These are phyloP conservation scores for Sebastes iracundus DNA, from an alignment of 2,797 vertebrate species.

Conservation along the genomic window DNA sequence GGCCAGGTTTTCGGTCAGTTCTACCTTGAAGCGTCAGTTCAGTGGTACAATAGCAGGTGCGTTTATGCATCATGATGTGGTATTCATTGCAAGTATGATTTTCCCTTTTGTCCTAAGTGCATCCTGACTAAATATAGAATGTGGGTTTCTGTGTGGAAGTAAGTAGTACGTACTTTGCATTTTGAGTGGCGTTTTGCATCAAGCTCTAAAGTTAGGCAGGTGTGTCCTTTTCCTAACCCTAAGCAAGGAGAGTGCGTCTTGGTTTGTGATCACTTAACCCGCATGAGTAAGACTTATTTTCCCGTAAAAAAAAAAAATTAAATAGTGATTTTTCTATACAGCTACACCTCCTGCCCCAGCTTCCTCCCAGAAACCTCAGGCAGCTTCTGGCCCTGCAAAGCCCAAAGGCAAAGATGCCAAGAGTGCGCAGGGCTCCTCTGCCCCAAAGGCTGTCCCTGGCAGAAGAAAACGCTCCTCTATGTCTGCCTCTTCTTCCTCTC, in stretches of 20 bases:
- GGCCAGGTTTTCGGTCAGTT: not conserved
- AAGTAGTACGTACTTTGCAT: constrained; percentile 20
- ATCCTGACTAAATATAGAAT: constrained; percentile 31
- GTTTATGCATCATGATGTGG: not conserved
- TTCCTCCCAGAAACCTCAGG: constrained; percentile 68
- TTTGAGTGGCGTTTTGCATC: constrained; percentile 46
- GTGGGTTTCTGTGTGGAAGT: constrained; percentile 40
- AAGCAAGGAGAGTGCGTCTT: constrained; percentile 37
- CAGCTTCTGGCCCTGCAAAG: constrained; percentile 72
- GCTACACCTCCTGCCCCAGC: constrained; percentile 79
- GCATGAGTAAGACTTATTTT: constrained; percentile 69
- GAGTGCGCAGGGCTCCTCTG: constrained; percentile 69
- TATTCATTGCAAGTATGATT: not conserved
- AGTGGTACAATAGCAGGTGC: not conserved
- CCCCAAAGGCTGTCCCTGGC: constrained; percentile 82
- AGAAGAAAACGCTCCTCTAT: constrained; percentile 84
- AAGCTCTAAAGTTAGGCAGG: not conserved
- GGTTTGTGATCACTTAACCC: constrained; percentile 63
- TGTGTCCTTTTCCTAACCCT: constrained; percentile 55
- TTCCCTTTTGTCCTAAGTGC: constrained; percentile 1
- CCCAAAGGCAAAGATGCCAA: constrained; percentile 85
- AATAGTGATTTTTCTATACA: constrained; percentile 75
- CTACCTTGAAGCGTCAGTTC: not conserved
- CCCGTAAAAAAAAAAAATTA: constrained; percentile 13
- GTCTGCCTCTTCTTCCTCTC: constrained; percentile 80